phyloP scores from a whole-genome alignment of 2,888 invertebrate genomes.

The Marronus borbonicus region DNA sequence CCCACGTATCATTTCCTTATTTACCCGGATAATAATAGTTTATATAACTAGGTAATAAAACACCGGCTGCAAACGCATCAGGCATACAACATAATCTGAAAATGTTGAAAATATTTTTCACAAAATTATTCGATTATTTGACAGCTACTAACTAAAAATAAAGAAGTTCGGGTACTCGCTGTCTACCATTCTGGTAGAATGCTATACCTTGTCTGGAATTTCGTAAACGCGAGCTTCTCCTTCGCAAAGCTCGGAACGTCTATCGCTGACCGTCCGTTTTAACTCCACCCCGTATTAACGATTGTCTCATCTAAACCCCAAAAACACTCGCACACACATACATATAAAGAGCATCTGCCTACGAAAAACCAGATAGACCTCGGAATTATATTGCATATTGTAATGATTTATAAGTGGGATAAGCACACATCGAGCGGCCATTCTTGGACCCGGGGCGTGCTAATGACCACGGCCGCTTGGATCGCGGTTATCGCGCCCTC shows the following conservation, averaged over 20 bases:
- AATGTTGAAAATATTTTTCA: too few relatives aligned
- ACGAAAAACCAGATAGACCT: constrained; percentile 70
- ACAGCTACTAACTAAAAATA: too few relatives aligned
- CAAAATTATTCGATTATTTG: too few relatives aligned
- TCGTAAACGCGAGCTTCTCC: neutral
- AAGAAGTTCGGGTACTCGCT: too few relatives aligned
- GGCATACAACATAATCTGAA: too few relatives aligned
- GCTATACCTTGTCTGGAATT: neutral
- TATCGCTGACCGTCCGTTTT: constrained; percentile 27
- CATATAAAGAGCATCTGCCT: constrained; percentile 71
- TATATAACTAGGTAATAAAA: too few relatives aligned
- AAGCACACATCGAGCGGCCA: constrained; percentile 70
- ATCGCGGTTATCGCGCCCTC: constrained; percentile 67
- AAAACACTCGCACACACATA: constrained; percentile 47
- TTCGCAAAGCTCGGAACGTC: neutral
- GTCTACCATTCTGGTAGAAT: too few relatives aligned
- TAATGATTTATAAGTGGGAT: constrained; percentile 72
- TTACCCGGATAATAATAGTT: too few relatives aligned
- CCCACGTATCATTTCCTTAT: too few relatives aligned
- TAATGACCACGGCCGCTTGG: constrained; percentile 71
- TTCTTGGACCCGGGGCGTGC: constrained; percentile 71
- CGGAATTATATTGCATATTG: constrained; percentile 72
- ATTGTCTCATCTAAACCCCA: constrained; percentile 39
- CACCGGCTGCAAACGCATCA: too few relatives aligned
- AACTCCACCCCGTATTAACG: constrained; percentile 36